Evolutionary conservation across 2,888 invertebrate species (phyloP), one percentile per base, ranked within the genome.

Genomic region (Harpalus rubripes): DNA sequence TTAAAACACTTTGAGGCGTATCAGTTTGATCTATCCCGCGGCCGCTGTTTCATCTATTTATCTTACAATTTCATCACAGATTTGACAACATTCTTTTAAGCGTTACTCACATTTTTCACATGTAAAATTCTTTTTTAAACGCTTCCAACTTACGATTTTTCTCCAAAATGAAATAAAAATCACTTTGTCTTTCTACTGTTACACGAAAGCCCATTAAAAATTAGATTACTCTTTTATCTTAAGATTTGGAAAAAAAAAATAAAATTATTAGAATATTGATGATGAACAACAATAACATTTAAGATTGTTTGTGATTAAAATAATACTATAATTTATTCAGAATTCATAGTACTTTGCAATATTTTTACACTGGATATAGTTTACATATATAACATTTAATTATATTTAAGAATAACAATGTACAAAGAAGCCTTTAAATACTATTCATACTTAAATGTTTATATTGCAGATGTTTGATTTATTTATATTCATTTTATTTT

Each of bases 81-180:
- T 82, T 74, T 82, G 72, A 58, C 59, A 72, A 74, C 82, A 82
- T 82, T 82, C 82, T 74, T 82, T 16, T 59, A 10, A 68, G 65
- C 58, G 65, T 82, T 74, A 82, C 18, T 74, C 59, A 82, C 56
- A 82, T 82, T 59, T 82, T 82, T 80, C 15, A 16, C 8, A 59
- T 61, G 59, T 61, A 80, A 61, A 80, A 80, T 80, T 61, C 80
- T 80, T 80, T 61, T 80, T 78, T 78, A 78, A 78, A 78, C 78
- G 78, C 78, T 78, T 78, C 78, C 58, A 78, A n/a, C 78, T 78
- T 78, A 78, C 78, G 78, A 58, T 26, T 32, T 58, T 78, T 58
- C 56, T 78, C 4, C 78, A 78, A 58, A 78, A 58, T 56, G 58
- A 58, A 78, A 78, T 56, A 76, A 56, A 76, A 76, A 76, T 72